A percentile compares a stretch with the other conserved stretches of the same genome.
These are phyloP conservation scores for Anastrepha ludens DNA, from an alignment of 1,140 invertebrate genomes.

Conservation along the genomic window DNA sequence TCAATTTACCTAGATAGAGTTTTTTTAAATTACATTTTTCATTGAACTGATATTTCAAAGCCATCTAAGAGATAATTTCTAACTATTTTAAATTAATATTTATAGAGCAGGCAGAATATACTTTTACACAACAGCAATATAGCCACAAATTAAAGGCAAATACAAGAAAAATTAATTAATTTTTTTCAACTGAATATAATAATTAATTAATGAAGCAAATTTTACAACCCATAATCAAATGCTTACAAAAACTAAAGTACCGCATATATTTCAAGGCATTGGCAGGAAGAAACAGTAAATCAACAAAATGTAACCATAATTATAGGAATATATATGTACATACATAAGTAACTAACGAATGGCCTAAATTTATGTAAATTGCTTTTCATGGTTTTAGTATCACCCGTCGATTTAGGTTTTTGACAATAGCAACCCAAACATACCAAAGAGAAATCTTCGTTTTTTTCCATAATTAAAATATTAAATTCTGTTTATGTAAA, in stretches of 20 bases:
- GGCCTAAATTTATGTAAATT: background rate
- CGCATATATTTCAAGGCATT: constrained; percentile 54
- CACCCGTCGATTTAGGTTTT: too few relatives aligned
- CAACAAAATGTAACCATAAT: constrained; percentile 59
- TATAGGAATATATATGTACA: background rate
- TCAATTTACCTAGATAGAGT: constrained; percentile 7
- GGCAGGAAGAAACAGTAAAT: constrained; percentile 59
- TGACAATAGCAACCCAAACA: too few relatives aligned
- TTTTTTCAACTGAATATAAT: background rate
- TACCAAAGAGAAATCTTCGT: too few relatives aligned
- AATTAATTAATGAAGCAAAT: constrained; percentile 18
- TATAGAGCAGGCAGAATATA: background rate
- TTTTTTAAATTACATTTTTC: constrained; percentile 13
- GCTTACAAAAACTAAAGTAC: constrained; percentile 37
- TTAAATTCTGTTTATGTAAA: too few relatives aligned
- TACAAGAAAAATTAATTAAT: background rate
- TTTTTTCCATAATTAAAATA: too few relatives aligned
- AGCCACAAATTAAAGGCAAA: background rate
- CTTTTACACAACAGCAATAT: constrained; percentile 31
- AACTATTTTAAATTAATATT: constrained; percentile 19
- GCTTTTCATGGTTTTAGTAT: too few relatives aligned
- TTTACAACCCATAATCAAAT: background rate
- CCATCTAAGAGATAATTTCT: constrained; percentile 9
- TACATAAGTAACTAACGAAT: background rate
- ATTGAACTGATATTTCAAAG: constrained; percentile 41